Percentiles rank a stretch among this genome's conserved stretches.
Conservation (phyloP, 2,888 invertebrate species). For the Gastrophysa polygoni region DNA sequence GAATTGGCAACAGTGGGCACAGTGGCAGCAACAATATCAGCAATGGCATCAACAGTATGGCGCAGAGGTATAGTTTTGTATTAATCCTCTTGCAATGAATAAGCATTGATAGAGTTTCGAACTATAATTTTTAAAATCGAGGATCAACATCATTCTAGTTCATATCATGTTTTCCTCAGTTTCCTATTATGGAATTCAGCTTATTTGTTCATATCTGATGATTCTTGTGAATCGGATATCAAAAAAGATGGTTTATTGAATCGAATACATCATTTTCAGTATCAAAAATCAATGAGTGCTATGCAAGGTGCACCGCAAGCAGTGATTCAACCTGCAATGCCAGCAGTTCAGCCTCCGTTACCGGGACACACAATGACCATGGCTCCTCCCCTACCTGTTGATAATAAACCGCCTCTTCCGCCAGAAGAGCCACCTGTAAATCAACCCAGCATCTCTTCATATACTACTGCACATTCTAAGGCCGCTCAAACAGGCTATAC, state of each 20-base stretch:
- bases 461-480: conserved; percentile 36
- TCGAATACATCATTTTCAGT: conserved; percentile 59
- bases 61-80: conserved; percentile 72
- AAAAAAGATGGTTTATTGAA: no score
- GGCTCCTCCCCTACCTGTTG: conserved; percentile 61
- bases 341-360: conserved; percentile 49
- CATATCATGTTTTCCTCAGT: no score
- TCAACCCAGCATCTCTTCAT: conserved; percentile 16
- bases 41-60: conserved; percentile 80
- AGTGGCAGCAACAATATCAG: conserved; percentile 79
- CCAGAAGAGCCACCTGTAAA: conserved; percentile 50
- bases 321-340: conserved; percentile 28
- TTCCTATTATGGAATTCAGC: no score
- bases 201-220: no score
- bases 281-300: conserved; percentile 61
- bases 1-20: conserved; percentile 76
- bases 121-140: no score
- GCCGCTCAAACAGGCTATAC: conserved; percentile 19
- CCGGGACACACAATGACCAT: conserved; percentile 49
- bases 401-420: conserved; percentile 56
- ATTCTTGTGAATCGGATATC: no score
- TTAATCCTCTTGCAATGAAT: no score
- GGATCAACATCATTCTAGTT: no score
- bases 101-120: no score
- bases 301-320: conserved; percentile 37